phyloP scores from a whole-genome alignment of 2,113 vertebrate genomes.

The Hemibagrus wyckioides region DNA sequence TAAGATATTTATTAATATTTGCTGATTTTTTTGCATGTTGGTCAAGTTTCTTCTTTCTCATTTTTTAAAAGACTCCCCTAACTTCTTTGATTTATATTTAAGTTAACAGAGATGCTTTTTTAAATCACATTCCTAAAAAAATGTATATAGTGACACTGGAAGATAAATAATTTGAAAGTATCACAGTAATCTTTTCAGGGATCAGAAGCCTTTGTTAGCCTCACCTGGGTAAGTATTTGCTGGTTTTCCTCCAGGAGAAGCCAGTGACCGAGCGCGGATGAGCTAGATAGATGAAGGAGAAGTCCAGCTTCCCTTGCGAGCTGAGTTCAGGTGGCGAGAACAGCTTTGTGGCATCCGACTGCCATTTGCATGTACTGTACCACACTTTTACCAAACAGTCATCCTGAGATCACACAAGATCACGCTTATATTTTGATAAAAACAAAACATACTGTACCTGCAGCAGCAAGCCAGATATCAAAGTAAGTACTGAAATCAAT shows the following conservation, averaged over 20 bases:
- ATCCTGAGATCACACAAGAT: constrained; percentile 72
- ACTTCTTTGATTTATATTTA: background rate
- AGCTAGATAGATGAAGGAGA: constrained; percentile 94
- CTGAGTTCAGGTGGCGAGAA: constrained; percentile 75
- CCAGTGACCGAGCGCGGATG: constrained; percentile 94
- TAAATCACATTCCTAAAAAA: background rate
- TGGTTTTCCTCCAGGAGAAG: constrained; percentile 98
- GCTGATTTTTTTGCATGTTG: background rate
- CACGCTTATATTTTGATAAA: background rate
- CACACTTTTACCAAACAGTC: constrained; percentile 97
- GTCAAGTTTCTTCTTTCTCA: background rate
- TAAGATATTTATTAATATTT: background rate
- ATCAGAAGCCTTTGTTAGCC: background rate
- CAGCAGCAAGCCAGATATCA: background rate
- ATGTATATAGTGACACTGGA: background rate
- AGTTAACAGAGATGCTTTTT: background rate
- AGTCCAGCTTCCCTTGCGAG: constrained; percentile 79
- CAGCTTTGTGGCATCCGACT: constrained; percentile 75
- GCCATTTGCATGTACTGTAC: constrained; percentile 92
- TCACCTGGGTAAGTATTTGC: constrained; percentile 93
- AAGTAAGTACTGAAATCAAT: background rate
- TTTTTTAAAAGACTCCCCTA: background rate
- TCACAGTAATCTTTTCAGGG: background rate
- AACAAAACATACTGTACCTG: background rate
- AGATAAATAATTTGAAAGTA: background rate